phyloP scores from a whole-genome alignment of 2,888 invertebrate genomes.

The Drosophila neotestacea region DNA sequence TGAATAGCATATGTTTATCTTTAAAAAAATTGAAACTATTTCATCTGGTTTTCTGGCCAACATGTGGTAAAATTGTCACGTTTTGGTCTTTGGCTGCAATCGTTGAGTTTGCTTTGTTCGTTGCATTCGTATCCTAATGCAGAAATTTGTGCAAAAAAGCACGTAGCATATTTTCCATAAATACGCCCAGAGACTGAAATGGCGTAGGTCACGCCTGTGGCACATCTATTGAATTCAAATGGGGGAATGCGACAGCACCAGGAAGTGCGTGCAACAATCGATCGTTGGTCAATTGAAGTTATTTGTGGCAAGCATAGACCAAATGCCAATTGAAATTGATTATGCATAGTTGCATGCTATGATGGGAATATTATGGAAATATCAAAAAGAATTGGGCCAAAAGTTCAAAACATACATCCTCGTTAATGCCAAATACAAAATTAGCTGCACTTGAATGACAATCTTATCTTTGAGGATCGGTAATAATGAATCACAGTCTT shows the following conservation, averaged over 20 bases:
- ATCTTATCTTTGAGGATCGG: slow-evolving; percentile 37
- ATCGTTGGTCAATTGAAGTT: slow-evolving; percentile 65
- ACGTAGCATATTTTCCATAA: slow-evolving; percentile 69
- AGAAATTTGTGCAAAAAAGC: slow-evolving; percentile 57
- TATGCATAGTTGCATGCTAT: slow-evolving; percentile 33
- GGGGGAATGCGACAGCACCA: slow-evolving; percentile 53
- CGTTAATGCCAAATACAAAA: background rate
- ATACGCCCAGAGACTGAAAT: slow-evolving; percentile 35
- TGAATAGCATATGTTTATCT: background rate
- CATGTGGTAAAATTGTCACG: slow-evolving; percentile 46
- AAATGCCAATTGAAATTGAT: slow-evolving; percentile 65
- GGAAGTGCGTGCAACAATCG: slow-evolving; percentile 73
- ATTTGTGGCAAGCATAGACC: slow-evolving; percentile 53
- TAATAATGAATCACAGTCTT: slow-evolving; percentile 28
- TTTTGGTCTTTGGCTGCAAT: slow-evolving; percentile 28
- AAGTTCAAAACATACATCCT: slow-evolving; percentile 60
- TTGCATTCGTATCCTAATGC: slow-evolving; percentile 60
- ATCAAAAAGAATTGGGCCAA: slow-evolving; percentile 66
- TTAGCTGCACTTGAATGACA: slow-evolving; percentile 4
- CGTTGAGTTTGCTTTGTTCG: slow-evolving; percentile 21
- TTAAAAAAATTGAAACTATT: slow-evolving; percentile 15
- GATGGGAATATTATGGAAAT: slow-evolving; percentile 28
- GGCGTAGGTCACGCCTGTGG: slow-evolving; percentile 46
- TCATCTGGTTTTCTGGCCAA: slow-evolving; percentile 21
- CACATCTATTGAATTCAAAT: slow-evolving; percentile 74